Evolutionary conservation across 2,113 vertebrate species (phyloP).

Genomic region (Anoplopoma fimbria): DNA sequence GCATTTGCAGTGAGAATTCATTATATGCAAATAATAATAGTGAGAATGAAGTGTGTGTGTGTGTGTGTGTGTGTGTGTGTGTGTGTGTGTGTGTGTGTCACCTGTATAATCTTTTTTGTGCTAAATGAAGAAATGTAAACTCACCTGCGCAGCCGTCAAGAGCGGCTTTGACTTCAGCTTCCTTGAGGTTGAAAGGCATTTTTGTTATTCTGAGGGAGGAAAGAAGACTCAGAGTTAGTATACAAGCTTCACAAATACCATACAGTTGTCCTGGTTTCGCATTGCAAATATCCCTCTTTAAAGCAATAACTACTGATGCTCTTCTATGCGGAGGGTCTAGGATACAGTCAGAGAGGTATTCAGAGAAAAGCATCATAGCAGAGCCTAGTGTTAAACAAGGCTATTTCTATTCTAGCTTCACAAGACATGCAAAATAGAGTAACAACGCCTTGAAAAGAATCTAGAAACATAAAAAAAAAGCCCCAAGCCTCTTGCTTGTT

Average conservation of each 20-base stretch:
- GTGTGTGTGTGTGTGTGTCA: not conserved
- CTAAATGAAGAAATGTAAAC: not conserved
- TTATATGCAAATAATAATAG: not conserved
- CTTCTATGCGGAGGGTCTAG: not conserved
- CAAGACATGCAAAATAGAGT: not conserved
- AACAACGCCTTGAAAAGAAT: not conserved
- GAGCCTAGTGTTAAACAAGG: not conserved
- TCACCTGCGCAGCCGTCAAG: conserved; percentile 85
- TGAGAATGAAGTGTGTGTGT: not conserved
- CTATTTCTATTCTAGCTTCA: not conserved
- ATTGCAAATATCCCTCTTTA: not conserved
- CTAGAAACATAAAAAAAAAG: not conserved
- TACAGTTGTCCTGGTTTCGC: not conserved
- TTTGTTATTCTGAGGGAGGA: conserved; percentile 67
- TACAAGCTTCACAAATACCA: not conserved
- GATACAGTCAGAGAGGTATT: not conserved
- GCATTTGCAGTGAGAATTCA: not conserved
- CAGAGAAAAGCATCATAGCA: not conserved
- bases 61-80: no score
- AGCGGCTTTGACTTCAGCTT: conserved; percentile 83
- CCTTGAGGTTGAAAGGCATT: conserved; percentile 84
- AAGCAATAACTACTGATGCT: not conserved
- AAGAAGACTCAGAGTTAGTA: conserved; percentile 32
- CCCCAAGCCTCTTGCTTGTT: not conserved
- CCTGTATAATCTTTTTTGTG: not conserved